A percentile compares a stretch with the other conserved stretches of the same genome.
Evolutionary conservation across 2,888 invertebrate genomes (phyloP).

Genomic region (Drosophila rellima): DNA sequence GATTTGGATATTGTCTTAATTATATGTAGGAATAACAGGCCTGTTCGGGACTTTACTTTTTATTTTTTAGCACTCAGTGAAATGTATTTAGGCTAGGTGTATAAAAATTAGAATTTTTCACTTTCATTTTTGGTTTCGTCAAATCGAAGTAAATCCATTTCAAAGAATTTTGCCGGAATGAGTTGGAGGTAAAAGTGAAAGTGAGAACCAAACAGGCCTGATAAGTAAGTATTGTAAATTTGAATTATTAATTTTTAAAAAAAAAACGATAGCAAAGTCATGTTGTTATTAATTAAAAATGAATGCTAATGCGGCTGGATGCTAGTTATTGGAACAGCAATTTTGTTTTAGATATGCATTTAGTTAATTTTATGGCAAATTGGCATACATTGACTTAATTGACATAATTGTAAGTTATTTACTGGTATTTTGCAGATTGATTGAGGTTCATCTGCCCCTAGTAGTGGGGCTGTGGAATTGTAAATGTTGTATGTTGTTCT

Average conservation of each 20-base stretch:
- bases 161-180: too few species aligned
- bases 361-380: conserved; percentile 23
- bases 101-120: too few species aligned
- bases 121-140: too few species aligned
- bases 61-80: too few species aligned
- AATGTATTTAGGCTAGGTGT: too few species aligned
- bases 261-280: neutral
- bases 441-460: conserved; percentile 9
- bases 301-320: conserved; percentile 23
- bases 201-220: too few species aligned
- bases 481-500: conserved; percentile 1
- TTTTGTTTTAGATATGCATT: conserved; percentile 15
- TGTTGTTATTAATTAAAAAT: neutral
- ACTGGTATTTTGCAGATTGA: conserved; percentile 34
- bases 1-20: neutral
- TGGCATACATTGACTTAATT: conserved; percentile 32
- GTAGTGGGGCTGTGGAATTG: conserved; percentile 4
- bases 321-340: conserved; percentile 16
- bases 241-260: neutral
- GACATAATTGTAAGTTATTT: conserved; percentile 43
- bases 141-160: too few species aligned
- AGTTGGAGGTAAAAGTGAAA: too few species aligned
- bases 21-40: neutral
- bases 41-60: too few species aligned
- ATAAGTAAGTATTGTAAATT: neutral